These are phyloP conservation scores for Myocastor coypus DNA, from an alignment of 2,113 vertebrate species.

Conservation along the genomic window DNA sequence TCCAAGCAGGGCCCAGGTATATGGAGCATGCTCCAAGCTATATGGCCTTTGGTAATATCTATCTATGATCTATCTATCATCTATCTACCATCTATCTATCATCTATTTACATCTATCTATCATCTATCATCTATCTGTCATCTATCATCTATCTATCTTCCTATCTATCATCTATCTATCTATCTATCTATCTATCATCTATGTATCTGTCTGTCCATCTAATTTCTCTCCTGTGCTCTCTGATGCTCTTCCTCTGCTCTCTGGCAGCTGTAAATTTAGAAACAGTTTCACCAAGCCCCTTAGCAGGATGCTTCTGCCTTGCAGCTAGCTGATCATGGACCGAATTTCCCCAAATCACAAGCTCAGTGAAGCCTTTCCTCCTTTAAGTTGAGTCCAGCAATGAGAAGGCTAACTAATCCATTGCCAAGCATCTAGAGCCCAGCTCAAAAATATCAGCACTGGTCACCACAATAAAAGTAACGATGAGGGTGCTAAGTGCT, in stretches of 20 bases:
- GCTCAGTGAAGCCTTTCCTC: background rate
- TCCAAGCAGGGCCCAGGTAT: too few species aligned
- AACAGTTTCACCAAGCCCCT: background rate
- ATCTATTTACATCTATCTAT: too few species aligned
- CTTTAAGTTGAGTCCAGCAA: background rate
- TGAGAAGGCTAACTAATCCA: background rate
- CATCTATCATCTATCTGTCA: too few species aligned
- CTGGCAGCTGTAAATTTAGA: background rate
- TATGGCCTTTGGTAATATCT: background rate
- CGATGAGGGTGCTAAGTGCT: background rate
- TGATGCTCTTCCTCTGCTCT: background rate
- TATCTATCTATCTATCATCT: too few species aligned
- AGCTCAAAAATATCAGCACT: background rate
- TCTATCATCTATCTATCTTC: too few species aligned
- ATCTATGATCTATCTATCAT: too few species aligned
- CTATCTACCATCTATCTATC: too few species aligned
- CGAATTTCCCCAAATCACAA: background rate
- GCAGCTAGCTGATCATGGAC: background rate
- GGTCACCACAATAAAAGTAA: background rate
- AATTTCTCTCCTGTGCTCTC: background rate
- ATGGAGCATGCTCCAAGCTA: background rate
- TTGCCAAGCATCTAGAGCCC: background rate
- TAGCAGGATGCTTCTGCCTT: background rate
- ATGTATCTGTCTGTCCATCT: too few species aligned
- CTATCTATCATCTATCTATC: too few species aligned